A percentile compares a stretch with the other conserved stretches of the same genome.
phyloP scores from a whole-genome alignment of 2,888 invertebrate species.

The Drosophila suboccidentalis region DNA sequence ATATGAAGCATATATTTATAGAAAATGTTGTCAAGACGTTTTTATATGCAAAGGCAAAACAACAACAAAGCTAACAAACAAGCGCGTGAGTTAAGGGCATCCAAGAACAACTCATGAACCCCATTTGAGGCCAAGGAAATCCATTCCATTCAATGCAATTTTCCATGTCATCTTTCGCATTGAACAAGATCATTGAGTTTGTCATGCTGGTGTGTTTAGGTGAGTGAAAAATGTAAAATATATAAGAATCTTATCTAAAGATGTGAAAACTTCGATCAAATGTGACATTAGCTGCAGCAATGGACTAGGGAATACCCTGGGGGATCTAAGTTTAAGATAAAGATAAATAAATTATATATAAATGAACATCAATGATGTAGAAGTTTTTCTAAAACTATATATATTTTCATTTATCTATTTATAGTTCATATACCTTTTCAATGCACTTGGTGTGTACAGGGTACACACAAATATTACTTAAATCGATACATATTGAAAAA shows the following conservation, averaged over 20 bases:
- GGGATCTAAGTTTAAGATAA: no score
- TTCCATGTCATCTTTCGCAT: slow-evolving; percentile 10
- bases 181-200: slow-evolving; percentile 22
- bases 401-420: no score
- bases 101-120: slow-evolving; percentile 17
- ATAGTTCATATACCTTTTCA: background rate
- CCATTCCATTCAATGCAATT: slow-evolving; percentile 28
- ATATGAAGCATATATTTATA: slow-evolving; percentile 68
- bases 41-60: slow-evolving; percentile 33
- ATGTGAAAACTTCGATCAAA: background rate
- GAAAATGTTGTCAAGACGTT: slow-evolving; percentile 70
- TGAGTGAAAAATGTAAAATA: slow-evolving; percentile 12
- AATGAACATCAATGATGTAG: no score
- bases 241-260: background rate
- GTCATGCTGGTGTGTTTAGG: background rate
- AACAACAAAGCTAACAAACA: slow-evolving; percentile 44
- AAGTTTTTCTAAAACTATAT: no score
- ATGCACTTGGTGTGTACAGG: background rate
- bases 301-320: background rate
- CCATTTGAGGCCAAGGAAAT: slow-evolving; percentile 56
- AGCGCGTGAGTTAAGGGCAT: slow-evolving; percentile 60
- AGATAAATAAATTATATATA: no score
- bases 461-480: background rate
- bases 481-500: slow-evolving; percentile 7
- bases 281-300: background rate